Evolutionary conservation across 2,888 invertebrate genomes (phyloP), one percentile per base, ranked within the genome.

Genomic region (Craniophora ligustri): DNA sequence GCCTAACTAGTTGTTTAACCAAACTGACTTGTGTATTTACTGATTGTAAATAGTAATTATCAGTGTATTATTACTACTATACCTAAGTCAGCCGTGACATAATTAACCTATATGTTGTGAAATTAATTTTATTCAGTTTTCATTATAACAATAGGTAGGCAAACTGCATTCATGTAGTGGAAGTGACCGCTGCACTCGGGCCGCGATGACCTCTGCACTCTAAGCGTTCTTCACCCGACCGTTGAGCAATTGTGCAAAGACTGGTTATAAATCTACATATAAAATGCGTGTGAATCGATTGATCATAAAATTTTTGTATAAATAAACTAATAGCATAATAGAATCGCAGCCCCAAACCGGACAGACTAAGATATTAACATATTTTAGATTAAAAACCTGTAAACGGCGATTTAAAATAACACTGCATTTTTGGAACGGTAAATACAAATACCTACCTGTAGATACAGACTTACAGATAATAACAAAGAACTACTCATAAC

Each of bases 201-300:
- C 72, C 72, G 67, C 71, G 61, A 60, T 85, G 85, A 88, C 87
- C 87, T 89, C 81, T 89, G 85, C 86, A 82, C 89, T 88, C 78
- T 56, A 69, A 54, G 57, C 78, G 60, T 55, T 79, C 73, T 69
- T 76, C 62, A 67, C 62, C 35, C 58, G 78, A 66, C 84, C 82
- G 86, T 85, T 84, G 75, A 74, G 75, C 80, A 79, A 84, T 84
- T 84, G 82, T 84, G 82, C 86, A 59, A 79, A 81, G 83, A 87
- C 88, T 79, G 84, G 88, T 89, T 88, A 56, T 64, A 53, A 76
- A 53, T 48, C 35, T 63, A 44, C 34, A 55, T 28, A 28, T 48
- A 77, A 65, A 72, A 73, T 72, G 64, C 81, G 84, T 85, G 81
- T 86, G 84, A 86, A 86, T 86, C 78, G 64, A 85, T 84, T 75